Evolutionary conservation across 1,140 invertebrate species (phyloP), one percentile per base, ranked within the genome.

Genomic region (Bradynema listronoti): DNA sequence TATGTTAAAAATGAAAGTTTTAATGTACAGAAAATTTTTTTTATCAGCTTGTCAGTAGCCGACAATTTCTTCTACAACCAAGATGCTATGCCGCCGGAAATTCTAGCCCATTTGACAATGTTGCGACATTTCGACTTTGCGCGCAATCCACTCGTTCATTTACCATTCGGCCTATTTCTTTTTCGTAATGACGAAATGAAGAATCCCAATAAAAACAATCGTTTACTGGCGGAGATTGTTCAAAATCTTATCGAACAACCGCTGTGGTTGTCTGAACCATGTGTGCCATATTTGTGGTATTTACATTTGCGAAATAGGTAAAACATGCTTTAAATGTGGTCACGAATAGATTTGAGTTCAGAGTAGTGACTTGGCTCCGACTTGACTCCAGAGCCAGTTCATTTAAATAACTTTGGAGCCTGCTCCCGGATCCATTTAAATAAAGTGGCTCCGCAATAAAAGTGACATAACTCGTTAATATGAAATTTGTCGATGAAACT

Each of bases 231-330:
- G 16, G 4, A 4, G 7, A 9, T 68, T 11, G 9, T 68, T n/a
- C 30, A 62, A n/a, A 65, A 57, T 22, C 22, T 66, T 19, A 65
- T 66, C 2, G 7, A 61, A 60, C 51, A 64, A 25, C 64, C 64
- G 0, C 61, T 66, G 7, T 66, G 67, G 67, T 32, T 42, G 6
- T 4, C 22, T 33, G 64, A 66, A 16, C 64, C 64, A 3, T 66
- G 64, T 34, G 66, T 67, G 7, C 67, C 67, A 5, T 66, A 55
- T 34, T 43, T 66, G 56, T 71, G 61, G 61, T 27, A 71, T 49
- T 53, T 66, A 5, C 64, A 66, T 45, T 41, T 66, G 66, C 33
- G 34, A 19, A 66, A 66, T 22, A 63, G 63, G 58, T 59, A 34
- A 24, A 7, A 9, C 11, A 56, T n/a, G 9, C 7, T n/a, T 34